Evolutionary conservation across 2,113 vertebrate species (phyloP).

Genomic region (Passerina amoena): DNA sequence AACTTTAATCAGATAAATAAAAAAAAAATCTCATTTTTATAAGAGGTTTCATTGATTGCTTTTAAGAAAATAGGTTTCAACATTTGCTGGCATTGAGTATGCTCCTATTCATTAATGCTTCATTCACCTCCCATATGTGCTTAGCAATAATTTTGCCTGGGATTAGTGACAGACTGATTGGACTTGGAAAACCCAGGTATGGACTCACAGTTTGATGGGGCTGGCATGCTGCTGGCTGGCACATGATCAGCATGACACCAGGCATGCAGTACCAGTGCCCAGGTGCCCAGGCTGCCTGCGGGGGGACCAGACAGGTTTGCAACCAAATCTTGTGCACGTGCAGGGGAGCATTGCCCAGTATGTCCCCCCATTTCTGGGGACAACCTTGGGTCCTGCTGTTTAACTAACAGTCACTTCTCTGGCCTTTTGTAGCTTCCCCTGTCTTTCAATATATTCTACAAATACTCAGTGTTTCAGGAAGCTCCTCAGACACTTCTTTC

Average conservation of each 20-base stretch:
- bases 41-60: conserved; percentile 55
- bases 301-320: background rate
- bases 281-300: rapidly evolving
- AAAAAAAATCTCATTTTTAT: conserved; percentile 30
- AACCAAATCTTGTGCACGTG: background rate
- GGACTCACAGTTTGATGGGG: background rate
- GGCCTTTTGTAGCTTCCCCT: background rate
- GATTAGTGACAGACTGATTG: background rate
- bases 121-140: background rate
- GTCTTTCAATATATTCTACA: background rate
- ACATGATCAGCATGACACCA: background rate
- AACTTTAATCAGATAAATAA: conserved; percentile 34
- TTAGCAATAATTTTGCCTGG: background rate
- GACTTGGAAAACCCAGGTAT: background rate
- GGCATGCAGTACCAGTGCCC: background rate
- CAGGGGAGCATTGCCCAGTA: background rate
- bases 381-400: background rate
- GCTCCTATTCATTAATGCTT: background rate
- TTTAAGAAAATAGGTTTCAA: conserved; percentile 45
- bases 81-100: background rate
- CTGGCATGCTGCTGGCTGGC: background rate
- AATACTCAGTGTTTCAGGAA: background rate
- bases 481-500: background rate
- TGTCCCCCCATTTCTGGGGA: background rate
- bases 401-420: background rate